Evolutionary conservation across 2,113 vertebrate species (phyloP).

Genomic region (Macrotus californicus): DNA sequence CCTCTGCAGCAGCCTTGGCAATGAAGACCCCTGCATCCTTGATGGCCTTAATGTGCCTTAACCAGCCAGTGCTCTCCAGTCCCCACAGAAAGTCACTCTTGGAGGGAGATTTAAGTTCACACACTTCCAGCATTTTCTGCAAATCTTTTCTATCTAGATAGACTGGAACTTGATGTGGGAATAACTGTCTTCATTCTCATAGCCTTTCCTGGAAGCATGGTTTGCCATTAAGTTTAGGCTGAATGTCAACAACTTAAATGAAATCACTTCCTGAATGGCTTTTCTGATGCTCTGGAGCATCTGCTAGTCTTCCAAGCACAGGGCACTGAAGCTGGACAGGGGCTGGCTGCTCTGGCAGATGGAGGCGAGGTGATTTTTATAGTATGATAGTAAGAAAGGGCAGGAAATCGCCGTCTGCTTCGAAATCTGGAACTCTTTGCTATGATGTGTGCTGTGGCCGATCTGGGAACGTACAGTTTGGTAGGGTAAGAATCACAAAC

Average conservation of each 20-base stretch:
- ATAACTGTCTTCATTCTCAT: no score
- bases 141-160: no score
- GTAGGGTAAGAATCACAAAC: constrained; percentile 94
- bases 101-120: constrained; percentile 91
- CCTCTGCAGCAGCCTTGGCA: constrained; percentile 92
- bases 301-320: constrained; percentile 95
- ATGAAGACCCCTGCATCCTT: constrained; percentile 93
- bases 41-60: constrained; percentile 95
- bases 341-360: constrained; percentile 97
- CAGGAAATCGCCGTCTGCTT: constrained; percentile 92
- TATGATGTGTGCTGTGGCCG: constrained; percentile 88
- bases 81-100: constrained; percentile 95
- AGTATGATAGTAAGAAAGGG: constrained; percentile 88
- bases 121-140: constrained; percentile 77
- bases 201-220: no score
- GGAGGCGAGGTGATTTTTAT: constrained; percentile 88
- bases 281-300: constrained; percentile 94
- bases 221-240: constrained; percentile 82
- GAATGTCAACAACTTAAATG: constrained; percentile 95
- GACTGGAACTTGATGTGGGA: no score
- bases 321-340: constrained; percentile 94
- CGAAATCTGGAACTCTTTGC: constrained; percentile 95
- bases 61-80: constrained; percentile 94
- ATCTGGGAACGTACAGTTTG: constrained; percentile 90
- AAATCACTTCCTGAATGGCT: constrained; percentile 92